Evolutionary conservation across 2,113 vertebrate species (phyloP).

Genomic region (Catharus minimus): DNA sequence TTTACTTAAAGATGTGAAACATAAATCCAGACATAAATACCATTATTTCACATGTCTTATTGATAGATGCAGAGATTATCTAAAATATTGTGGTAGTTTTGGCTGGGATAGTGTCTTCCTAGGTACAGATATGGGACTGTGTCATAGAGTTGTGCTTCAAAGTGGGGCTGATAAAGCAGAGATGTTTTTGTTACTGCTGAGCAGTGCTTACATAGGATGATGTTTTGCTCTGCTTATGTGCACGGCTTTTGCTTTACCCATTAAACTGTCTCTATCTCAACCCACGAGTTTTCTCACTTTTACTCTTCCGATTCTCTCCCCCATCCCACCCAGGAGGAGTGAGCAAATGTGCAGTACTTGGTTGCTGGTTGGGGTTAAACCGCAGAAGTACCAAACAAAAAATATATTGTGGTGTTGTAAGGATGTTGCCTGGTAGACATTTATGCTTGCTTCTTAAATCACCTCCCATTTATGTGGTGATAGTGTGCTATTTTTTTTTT

Average conservation of each 20-base stretch:
- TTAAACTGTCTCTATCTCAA: neutral
- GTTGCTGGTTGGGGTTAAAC: neutral
- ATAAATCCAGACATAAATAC: neutral
- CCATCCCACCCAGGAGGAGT: neutral
- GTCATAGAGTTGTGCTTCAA: neutral
- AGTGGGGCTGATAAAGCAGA: neutral
- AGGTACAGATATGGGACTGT: neutral
- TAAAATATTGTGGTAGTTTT: neutral
- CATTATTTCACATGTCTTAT: neutral
- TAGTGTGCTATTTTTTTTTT: neutral
- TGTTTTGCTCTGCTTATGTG: neutral
- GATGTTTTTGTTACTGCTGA: neutral
- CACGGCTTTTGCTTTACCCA: neutral
- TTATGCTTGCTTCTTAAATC: neutral
- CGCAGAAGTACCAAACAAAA: neutral
- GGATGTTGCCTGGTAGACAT: neutral
- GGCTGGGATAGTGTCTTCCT: neutral
- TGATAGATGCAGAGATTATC: neutral
- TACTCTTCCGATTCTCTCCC: neutral
- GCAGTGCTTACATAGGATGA: neutral
- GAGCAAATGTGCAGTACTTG: neutral
- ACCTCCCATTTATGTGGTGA: neutral
- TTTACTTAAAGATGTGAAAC: neutral
- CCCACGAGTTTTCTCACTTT: neutral
- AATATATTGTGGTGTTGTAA: neutral